Base-by-base conservation (phyloP, 2,888 invertebrate genomes). In the Galerucella nymphaeae region DNA sequence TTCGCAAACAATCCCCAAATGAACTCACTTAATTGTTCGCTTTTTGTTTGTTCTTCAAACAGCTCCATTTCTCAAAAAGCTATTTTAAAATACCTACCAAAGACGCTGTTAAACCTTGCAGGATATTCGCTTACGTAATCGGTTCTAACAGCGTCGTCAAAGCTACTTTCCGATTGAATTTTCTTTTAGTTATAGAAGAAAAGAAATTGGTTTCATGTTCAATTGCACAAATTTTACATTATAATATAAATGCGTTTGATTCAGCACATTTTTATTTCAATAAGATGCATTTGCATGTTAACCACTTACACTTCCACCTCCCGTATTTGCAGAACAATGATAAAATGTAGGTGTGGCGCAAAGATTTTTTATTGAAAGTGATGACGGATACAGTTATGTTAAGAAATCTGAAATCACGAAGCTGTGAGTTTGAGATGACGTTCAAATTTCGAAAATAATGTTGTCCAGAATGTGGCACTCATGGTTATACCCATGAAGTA, bases 1-100 rank as follows among this genome's bases (percentile, higher is more conserved):
- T 67, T 67, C 67, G 59, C 61, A 67, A 67, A 67, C 59, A 67
- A 67, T 67, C 20, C 67, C 67, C 59, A 50, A 67, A 61, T 61
- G 67, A 67, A 59, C 67, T 59, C 58, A 18, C 59, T 67, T 66
- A 67, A 67, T 67, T 67, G 67, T 67, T 67, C 59, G 48, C 50
- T 61, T 59, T 67, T 38, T 67, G 59, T 67, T 67, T 67, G 67
- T 59, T 59, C 67, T 48, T 67, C 61, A 50, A 61, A 61, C 67
- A 61, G 67, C 61, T 67, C 42, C 45, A 45, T 67, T 67, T 38
- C 67, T 67, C 18, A 48, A 59, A 59, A 67, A 61, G 67, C 59
- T 42, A 48, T 67, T 67, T 67, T 67, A 67, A 67, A 67, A 50
- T 65, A 65, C 53, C 18, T n/a, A 55, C 65, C 13, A 30, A 48